Percentiles rank a stretch among this genome's conserved stretches.
Conservation (phyloP, 2,888 invertebrate genomes). For the Coecobrya sp. region DNA sequence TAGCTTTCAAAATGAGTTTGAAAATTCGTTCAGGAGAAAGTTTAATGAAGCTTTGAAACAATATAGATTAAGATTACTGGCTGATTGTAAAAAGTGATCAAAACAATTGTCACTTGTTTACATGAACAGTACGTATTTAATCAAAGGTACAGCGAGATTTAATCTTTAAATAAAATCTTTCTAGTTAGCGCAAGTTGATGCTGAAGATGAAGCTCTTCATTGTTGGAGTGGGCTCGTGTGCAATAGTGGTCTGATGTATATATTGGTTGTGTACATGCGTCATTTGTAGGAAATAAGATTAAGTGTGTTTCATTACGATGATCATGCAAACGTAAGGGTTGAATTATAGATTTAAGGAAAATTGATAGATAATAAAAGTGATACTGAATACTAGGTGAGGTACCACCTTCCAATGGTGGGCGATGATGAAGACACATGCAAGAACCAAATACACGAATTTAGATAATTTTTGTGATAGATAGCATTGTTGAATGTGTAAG, state of each 20-base stretch:
- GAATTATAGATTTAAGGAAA: conserved; percentile 35
- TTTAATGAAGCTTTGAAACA: conserved; percentile 50
- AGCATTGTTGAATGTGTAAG: conserved; percentile 43
- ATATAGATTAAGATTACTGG: conserved; percentile 18
- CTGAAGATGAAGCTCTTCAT: conserved; percentile 25
- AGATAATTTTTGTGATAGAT: conserved; percentile 17
- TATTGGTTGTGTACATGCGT: not conserved
- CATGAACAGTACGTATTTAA: conserved; percentile 25
- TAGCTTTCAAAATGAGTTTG: conserved; percentile 41
- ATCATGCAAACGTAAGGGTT: not conserved
- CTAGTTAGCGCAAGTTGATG: conserved; percentile 1
- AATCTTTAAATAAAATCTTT: conserved; percentile 39
- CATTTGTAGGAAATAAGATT: conserved; percentile 19
- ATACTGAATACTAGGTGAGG: conserved; percentile 42
- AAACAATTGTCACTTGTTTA: conserved; percentile 47
- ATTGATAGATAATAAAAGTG: conserved; percentile 40
- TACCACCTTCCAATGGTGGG: conserved; percentile 2
- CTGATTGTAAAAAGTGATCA: conserved; percentile 17
- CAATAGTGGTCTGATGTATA: not conserved
- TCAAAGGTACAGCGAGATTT: not conserved
- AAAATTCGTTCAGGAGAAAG: conserved; percentile 48
- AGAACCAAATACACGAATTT: conserved; percentile 3
- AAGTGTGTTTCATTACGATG: not conserved
- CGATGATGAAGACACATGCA: not conserved
- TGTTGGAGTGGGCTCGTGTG: not conserved